Conservation (phyloP, 2,113 vertebrate genomes). For the Loxodonta africana region DNA sequence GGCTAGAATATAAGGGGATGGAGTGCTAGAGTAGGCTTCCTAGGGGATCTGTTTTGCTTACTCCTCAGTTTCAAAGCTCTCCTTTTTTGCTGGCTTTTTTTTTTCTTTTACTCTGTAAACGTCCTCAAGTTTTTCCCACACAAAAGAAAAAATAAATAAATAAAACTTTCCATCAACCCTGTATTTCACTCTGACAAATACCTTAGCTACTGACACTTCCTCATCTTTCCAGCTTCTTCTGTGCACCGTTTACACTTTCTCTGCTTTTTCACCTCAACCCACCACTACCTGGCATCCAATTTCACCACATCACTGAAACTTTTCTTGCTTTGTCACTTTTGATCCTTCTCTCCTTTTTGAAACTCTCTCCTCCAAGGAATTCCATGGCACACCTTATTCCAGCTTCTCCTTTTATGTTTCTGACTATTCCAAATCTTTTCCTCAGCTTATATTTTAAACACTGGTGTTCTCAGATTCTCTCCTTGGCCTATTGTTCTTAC, state of each 20-base stretch:
- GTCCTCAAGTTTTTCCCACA: not conserved
- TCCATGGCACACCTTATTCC: not conserved
- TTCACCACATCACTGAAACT: not conserved
- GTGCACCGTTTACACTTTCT: fast-evolving
- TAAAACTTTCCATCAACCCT: not conserved
- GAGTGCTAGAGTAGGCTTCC: not conserved
- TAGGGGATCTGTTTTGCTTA: not conserved
- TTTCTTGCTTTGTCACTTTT: not conserved
- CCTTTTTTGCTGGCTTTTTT: not conserved
- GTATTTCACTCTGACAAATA: not conserved
- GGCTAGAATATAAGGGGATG: not conserved
- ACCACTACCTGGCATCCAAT: not conserved
- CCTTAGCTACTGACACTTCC: not conserved
- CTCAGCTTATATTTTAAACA: not conserved
- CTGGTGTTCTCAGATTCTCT: not conserved
- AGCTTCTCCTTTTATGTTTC: not conserved
- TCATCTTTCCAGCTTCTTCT: not conserved
- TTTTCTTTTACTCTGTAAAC: not conserved
- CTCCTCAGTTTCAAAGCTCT: constrained; percentile 6
- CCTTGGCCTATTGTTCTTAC: too few relatives aligned
- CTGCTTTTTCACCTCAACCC: not conserved
- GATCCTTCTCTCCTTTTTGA: not conserved
- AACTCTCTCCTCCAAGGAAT: not conserved
- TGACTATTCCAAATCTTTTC: not conserved
- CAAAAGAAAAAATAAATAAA: not conserved